Conservation (phyloP, 2,797 vertebrate genomes). For the Spinibarbus caldwelli region DNA sequence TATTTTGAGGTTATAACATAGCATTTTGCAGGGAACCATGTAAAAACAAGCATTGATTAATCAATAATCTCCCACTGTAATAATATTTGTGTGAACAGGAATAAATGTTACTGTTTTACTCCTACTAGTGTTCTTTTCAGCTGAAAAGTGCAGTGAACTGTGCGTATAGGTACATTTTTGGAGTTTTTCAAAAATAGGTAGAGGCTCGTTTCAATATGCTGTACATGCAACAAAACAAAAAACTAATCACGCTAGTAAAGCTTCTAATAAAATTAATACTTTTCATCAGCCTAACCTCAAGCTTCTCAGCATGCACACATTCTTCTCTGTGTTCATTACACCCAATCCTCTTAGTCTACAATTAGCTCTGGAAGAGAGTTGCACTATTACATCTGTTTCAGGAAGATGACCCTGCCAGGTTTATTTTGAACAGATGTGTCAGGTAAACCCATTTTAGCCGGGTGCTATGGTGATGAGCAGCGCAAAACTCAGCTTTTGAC, state of each 20-base stretch:
- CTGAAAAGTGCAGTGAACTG: neutral
- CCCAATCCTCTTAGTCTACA: neutral
- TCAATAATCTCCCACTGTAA: neutral
- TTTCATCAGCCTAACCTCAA: neutral
- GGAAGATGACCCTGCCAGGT: neutral
- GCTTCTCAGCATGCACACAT: neutral
- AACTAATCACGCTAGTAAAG: neutral
- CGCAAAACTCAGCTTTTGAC: constrained; percentile 8
- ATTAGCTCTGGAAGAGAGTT: constrained; percentile 25
- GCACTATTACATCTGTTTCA: constrained; percentile 12
- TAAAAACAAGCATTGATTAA: neutral
- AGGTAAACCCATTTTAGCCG: constrained; percentile 20
- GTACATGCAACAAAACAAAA: neutral
- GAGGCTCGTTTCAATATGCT: neutral
- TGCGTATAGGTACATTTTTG: neutral
- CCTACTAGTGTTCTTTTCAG: neutral
- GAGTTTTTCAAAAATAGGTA: neutral
- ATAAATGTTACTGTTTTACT: neutral
- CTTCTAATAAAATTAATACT: neutral
- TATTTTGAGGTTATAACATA: too few species aligned
- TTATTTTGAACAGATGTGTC: constrained; percentile 29
- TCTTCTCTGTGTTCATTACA: neutral
- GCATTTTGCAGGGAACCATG: neutral
- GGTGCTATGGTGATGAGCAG: constrained; percentile 1
- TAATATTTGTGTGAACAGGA: neutral